Base-by-base conservation (phyloP, 2,797 vertebrate species). In the Pseudochaenichthys georgianus region DNA sequence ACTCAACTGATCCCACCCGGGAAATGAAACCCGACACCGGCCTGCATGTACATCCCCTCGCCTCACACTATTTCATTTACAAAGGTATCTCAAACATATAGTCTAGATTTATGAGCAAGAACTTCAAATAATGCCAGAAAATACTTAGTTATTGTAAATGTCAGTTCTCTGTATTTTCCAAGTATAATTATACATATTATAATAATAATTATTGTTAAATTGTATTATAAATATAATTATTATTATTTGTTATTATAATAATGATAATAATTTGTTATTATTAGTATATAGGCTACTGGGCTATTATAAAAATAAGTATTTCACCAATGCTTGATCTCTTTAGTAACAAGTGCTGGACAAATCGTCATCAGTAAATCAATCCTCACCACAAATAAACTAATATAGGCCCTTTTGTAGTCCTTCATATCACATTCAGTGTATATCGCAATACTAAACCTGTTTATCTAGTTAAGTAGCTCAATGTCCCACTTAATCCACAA, bases 11-110 rank as follows among this genome's bases (percentile, higher is more conserved):
- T 81, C 81, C 84, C 86, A 62, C 80, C 75, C 82, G 64, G 74
- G 63, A 70, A 75, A 70, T 90, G 93, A 88, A 91, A 93, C 84
- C 70, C 1, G 84, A 94, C 85, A 82, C 91, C 78, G 43, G 4
- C 51, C n/a, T 54, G 31, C 42, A 63, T 4, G 9, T 1, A 23
- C 66, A 47, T 28, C 67, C 80, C 66, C 77, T 68, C 68, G 75
- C 74, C 54, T 74, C 47, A 13, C n/a, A 19, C 1, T 59, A 31
- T 57, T 41, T 45, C 2, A 64, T n/a, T 23, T 46, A 15, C 55
- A 45, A 55, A 53, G 65, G 28, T 13, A 38, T 38, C 34, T 38
- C 16, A 54, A 64, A 10, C 46, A 34, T 57, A 11, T 47, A 23
- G 6, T 17, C 12, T 0, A 52, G 31, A 43, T 51, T 21, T 51